Evolutionary conservation across 2,113 vertebrate genomes (phyloP).

Genomic region (Oryzias javanicus): DNA sequence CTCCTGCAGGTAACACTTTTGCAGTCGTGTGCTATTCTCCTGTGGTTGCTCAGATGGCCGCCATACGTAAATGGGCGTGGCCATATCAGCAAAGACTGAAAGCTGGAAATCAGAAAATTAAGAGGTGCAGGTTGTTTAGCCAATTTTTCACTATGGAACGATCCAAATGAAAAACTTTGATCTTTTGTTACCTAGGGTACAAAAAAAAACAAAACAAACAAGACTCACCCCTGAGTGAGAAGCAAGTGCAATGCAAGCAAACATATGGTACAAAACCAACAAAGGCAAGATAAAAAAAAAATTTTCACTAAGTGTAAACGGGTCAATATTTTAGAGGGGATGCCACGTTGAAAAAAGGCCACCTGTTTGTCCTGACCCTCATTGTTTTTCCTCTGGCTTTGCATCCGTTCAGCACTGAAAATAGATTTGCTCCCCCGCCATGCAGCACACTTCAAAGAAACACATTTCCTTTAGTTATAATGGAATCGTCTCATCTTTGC

Average conservation of each 20-base stretch:
- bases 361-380: conserved; percentile 14
- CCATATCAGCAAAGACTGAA: conserved; percentile 1
- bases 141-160: not conserved
- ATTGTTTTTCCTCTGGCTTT: conserved; percentile 33
- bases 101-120: conserved; percentile 8
- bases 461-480: conserved; percentile 23
- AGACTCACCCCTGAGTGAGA: no score
- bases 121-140: not conserved
- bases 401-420: conserved; percentile 29
- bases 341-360: not conserved
- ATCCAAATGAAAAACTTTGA: not conserved
- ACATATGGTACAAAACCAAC: no score
- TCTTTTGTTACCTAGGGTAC: no score
- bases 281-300: no score
- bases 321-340: no score
- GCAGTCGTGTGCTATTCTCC: conserved; percentile 1
- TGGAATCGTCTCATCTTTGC: conserved; percentile 21
- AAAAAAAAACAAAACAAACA: no score
- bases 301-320: no score
- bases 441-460: conserved; percentile 10
- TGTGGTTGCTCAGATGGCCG: conserved; percentile 4
- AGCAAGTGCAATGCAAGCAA: no score
- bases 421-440: conserved; percentile 11
- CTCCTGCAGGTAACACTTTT: conserved; percentile 5
- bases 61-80: conserved; percentile 12